Base-by-base conservation (phyloP, 2,888 invertebrate genomes). In the Cantharis rustica region DNA sequence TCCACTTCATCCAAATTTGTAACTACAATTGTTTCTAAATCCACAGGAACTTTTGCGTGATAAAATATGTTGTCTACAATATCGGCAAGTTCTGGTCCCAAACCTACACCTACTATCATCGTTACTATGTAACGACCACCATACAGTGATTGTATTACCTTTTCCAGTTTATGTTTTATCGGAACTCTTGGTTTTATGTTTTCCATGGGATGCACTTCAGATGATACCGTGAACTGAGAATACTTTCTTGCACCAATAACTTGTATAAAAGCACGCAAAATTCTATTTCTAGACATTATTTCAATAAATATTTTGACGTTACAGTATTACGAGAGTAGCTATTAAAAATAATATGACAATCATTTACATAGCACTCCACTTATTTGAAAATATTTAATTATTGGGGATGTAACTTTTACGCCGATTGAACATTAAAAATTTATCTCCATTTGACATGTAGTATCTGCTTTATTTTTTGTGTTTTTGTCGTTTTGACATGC, bases 11-110 rank as follows among this genome's bases (percentile, higher is more conserved):
- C 72, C 13, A 79, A 72, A n/a, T 71, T 70, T 13, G 75, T 73
- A 11, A 77, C 75, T 16, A 66, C 10, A 64, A 86, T 80, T 26
- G 83, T 78, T 80, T 88, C 88, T 77, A 87, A 88, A 75, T 85
- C 84, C 9, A 88, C 80, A 0, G 88, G 88, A 3, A 84, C 86
- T 17, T 82, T 81, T 1, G 84, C 83, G 10, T 80, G 79, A 61
- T 81, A 73, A 70, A 86, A 83, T 3, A 88, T 78, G 16, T 86
- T 83, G 76, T 80, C 80, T 2, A 87, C 83, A 75, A 84, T 81
- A 4, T 79, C 70, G 84, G 86, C 84, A 69, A 87, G 75, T 81
- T 87, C 86, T 9, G 84, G 85, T 11, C 87, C 87, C 15, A 86
- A 82, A 26, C 86, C 86, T 64, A 80, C 75, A 11, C 84, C 84